These are phyloP conservation scores for Hemiscyllium ocellatum DNA, from an alignment of 2,113 vertebrate genomes.

Conservation along the genomic window DNA sequence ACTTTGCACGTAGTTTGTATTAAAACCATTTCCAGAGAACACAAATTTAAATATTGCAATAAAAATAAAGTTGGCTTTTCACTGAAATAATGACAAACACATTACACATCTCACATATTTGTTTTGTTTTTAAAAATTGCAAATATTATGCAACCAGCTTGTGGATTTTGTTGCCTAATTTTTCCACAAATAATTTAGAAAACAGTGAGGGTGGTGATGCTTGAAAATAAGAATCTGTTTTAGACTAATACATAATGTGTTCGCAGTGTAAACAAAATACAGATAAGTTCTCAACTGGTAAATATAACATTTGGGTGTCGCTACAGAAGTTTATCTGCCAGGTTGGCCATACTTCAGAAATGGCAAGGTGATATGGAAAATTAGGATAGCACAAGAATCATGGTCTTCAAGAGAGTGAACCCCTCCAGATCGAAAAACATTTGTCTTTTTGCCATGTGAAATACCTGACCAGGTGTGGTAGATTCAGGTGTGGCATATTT, in stretches of 20 bases:
- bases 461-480: background rate
- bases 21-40: background rate
- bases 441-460: background rate
- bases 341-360: background rate
- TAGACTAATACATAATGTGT: background rate
- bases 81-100: too few relatives aligned
- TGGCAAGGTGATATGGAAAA: too few relatives aligned
- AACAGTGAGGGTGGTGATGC: background rate
- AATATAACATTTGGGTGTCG: background rate
- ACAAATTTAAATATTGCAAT: background rate
- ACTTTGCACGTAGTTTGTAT: background rate
- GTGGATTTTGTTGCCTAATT: background rate
- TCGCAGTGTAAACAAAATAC: background rate
- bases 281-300: background rate
- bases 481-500: background rate
- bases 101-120: too few relatives aligned
- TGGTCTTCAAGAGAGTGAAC: too few relatives aligned
- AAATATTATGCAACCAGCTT: too few relatives aligned
- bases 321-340: background rate
- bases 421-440: too few relatives aligned
- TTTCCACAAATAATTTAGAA: background rate
- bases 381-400: too few relatives aligned
- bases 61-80: background rate
- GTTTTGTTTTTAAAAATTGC: too few relatives aligned
- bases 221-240: background rate